Base-by-base conservation (phyloP, 2,888 invertebrate species). In the Podotricha telesiphe region DNA sequence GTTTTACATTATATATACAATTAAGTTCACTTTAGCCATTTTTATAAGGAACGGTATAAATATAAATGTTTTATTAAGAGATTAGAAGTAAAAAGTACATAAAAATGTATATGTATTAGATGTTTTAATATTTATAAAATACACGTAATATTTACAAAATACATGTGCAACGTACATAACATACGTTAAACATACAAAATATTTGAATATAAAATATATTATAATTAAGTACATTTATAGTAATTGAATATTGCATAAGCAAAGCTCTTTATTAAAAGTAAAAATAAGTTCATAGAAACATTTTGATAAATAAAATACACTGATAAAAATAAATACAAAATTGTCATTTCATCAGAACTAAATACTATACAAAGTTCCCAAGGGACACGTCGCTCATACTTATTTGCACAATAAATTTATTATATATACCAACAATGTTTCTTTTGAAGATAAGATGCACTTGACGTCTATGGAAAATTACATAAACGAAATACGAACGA, bases 401-500 rank as follows among this genome's bases (percentile, higher is more conserved):
- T 37, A 62, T 62, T 62, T 34, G 62, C 48, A 62, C 20, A 67
- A n/a, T 63, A 11, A 59, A 53, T 10, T 3, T 17, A 53, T 53
- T 55, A 17, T 17, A n/a, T n/a, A 55, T 34, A 37, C 42, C 50
- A 40, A 17, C 17, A 56, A 56, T 37, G 34, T 70, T 62, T 68
- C 63, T 59, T 11, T 48, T 13, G 20, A n/a, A 20, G 65, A 68
- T 68, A 71, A 71, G 34, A 55, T 37, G 51, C 65, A 65, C 61
- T 55, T 34, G 61, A 56, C 50, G 19, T 62, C 45, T 34, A 65
- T 64, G 47, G 70, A 64, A 65, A 65, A 37, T 42, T 50, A 42
- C 55, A 3, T 28, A 47, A 34, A 67, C 42, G 8, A 68, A 51
- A 48, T 15, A 66, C 17, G 40, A 62, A 37, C 2, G 11, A 55